phyloP scores from a whole-genome alignment of 2,113 vertebrate genomes.

The Pelecanoides urinatrix region DNA sequence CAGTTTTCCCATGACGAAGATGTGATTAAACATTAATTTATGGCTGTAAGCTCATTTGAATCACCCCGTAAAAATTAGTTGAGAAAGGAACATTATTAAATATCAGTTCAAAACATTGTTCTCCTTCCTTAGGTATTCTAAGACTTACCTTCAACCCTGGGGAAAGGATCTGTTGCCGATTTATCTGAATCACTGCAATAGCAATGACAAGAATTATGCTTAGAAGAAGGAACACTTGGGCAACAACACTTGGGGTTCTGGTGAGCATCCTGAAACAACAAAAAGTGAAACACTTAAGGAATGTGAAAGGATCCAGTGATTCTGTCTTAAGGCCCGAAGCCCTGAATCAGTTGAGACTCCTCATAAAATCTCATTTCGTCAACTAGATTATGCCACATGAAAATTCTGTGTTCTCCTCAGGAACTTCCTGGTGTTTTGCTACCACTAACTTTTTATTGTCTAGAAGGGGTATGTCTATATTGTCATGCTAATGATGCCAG shows the following conservation, averaged over 20 bases:
- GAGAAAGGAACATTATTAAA: not conserved
- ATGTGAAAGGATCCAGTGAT: not conserved
- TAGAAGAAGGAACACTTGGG: constrained; percentile 78
- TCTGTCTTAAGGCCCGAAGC: not conserved
- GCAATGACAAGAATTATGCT: constrained; percentile 84
- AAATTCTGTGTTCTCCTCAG: not conserved
- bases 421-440: not conserved
- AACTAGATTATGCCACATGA: not conserved
- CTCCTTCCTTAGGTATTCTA: not conserved
- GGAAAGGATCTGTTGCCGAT: constrained; percentile 71
- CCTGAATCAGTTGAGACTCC: not conserved
- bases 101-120: not conserved
- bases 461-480: not conserved
- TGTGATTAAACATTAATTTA: not conserved
- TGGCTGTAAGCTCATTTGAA: not conserved
- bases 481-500: not conserved
- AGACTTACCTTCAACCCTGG: constrained; percentile 81
- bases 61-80: not conserved
- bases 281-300: not conserved
- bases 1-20: not conserved
- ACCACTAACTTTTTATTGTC: not conserved
- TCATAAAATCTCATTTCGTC: not conserved
- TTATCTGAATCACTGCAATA: constrained; percentile 84
- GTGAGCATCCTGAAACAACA: constrained; percentile 66
- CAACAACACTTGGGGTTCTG: constrained; percentile 72